A percentile compares a stretch with the other conserved stretches of the same genome.
Evolutionary conservation across 2,797 vertebrate species (phyloP).

Genomic region (Picus viridis): DNA sequence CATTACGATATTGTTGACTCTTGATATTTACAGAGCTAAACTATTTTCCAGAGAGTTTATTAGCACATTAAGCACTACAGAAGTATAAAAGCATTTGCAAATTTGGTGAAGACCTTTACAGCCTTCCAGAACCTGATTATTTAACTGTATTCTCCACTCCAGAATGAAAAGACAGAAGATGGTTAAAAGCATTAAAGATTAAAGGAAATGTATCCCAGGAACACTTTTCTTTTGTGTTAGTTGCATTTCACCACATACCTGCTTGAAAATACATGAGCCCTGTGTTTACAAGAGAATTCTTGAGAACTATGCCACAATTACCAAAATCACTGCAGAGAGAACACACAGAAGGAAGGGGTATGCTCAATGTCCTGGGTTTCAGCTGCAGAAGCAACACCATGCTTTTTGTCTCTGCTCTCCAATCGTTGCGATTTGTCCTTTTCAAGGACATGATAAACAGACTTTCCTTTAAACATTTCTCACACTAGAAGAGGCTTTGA

Average conservation of each 20-base stretch:
- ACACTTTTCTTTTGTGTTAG: not conserved
- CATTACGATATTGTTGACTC: slow-evolving; percentile 56
- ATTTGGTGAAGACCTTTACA: not conserved
- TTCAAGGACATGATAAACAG: slow-evolving; percentile 5
- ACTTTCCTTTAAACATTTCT: not conserved
- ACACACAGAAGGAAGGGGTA: not conserved
- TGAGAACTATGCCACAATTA: not conserved
- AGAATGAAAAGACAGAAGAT: not conserved
- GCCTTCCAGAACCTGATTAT: not conserved
- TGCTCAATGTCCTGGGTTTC: not conserved
- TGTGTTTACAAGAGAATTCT: not conserved
- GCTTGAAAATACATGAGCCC: not conserved
- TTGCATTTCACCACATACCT: not conserved
- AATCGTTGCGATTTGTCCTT: not conserved
- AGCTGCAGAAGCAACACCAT: not conserved
- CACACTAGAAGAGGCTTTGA: not conserved
- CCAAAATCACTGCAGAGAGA: not conserved
- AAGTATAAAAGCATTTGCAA: not conserved
- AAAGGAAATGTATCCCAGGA: not conserved
- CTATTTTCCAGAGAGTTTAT: slow-evolving; percentile 28
- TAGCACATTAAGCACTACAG: not conserved
- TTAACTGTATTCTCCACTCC: not conserved
- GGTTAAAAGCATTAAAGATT: not conserved
- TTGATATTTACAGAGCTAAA: slow-evolving; percentile 46
- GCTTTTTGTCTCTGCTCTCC: not conserved